These are phyloP conservation scores for Elephas maximus DNA, from an alignment of 2,113 vertebrate genomes.

Conservation along the genomic window DNA sequence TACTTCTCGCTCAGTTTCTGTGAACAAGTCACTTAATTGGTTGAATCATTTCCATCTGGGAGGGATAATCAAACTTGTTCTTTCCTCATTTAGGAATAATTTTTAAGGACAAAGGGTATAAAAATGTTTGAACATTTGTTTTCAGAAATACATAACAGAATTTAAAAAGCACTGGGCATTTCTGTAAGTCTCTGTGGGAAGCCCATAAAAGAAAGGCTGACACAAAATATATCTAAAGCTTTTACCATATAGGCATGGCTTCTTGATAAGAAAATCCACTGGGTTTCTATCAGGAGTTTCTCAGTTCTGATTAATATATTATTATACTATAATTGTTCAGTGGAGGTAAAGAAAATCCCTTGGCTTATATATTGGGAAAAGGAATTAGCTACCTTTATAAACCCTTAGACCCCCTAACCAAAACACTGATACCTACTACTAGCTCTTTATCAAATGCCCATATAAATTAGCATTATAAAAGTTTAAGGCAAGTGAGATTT, in stretches of 20 bases:
- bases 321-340: neutral
- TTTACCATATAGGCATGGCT: neutral
- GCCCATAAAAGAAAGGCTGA: neutral
- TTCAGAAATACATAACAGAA: conserved; percentile 26
- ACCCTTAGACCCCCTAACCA: neutral
- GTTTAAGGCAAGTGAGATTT: neutral
- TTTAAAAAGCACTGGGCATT: conserved; percentile 1
- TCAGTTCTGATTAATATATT: neutral
- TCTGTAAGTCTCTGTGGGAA: conserved; percentile 19
- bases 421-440: neutral
- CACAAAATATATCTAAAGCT: conserved; percentile 27
- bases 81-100: conserved; percentile 49
- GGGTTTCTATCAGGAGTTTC: neutral
- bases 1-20: conserved; percentile 32
- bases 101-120: conserved; percentile 30
- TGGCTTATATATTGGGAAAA: neutral
- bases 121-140: conserved; percentile 31
- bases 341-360: neutral
- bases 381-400: neutral
- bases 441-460: neutral
- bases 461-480: conserved; percentile 26
- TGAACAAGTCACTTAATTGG: neutral
- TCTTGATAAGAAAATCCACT: neutral
- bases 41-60: conserved; percentile 28
- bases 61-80: conserved; percentile 2